These are phyloP conservation scores for Frieseomelitta varia DNA, from an alignment of 1,140 invertebrate species.

Conservation along the genomic window DNA sequence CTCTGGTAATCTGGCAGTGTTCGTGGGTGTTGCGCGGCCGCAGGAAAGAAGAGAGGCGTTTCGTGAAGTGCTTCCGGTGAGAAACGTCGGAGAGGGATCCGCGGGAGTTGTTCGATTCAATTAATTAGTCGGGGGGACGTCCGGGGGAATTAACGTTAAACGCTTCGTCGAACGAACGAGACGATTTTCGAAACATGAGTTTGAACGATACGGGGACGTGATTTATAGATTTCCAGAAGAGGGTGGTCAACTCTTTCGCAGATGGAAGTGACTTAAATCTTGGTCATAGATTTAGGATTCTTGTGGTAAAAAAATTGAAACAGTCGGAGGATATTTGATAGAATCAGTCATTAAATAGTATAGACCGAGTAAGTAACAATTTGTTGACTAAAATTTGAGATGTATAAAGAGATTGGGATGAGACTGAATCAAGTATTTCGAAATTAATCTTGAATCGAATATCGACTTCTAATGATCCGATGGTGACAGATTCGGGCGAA, in stretches of 20 bases:
- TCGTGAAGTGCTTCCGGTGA: too few species aligned
- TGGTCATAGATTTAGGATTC: not conserved
- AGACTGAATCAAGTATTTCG: too few species aligned
- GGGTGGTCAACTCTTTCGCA: not conserved
- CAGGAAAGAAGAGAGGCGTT: not conserved
- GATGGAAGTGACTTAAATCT: not conserved
- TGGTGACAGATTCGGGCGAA: too few species aligned
- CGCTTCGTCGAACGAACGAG: not conserved
- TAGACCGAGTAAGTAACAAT: too few species aligned
- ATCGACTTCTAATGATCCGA: too few species aligned
- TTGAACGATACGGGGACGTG: not conserved
- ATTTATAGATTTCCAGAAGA: not conserved
- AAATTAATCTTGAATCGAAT: too few species aligned
- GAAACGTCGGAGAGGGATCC: too few species aligned
- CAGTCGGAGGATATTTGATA: not conserved
- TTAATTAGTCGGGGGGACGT: conserved; percentile 33
- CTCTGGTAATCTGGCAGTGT: conserved; percentile 19
- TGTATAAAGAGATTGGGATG: too few species aligned
- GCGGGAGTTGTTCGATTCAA: conserved; percentile 22
- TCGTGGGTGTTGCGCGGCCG: conserved; percentile 1
- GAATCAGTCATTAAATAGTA: too few species aligned
- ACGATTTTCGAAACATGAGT: not conserved
- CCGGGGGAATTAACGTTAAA: not conserved
- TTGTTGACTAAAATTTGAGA: too few species aligned
- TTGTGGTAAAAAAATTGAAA: not conserved